phyloP scores from a whole-genome alignment of 1,140 invertebrate species.

The Pissodes strobi region DNA sequence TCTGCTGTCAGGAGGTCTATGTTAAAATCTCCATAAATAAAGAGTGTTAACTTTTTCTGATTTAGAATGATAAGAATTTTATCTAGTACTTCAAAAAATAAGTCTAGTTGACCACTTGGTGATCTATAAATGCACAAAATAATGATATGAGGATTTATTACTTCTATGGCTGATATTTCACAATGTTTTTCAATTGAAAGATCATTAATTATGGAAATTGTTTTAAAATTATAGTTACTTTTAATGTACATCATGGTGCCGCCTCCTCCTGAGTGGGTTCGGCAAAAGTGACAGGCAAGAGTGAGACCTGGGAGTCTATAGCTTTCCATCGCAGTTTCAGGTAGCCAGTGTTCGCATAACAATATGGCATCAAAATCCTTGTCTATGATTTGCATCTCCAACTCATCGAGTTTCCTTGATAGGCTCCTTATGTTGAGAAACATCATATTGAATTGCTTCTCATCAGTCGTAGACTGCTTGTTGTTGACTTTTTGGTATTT shows the following conservation, averaged over 20 bases:
- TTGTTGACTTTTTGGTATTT: neutral
- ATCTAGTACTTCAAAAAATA: neutral
- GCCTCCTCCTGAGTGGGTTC: neutral
- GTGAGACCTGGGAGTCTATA: neutral
- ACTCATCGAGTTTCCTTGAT: neutral
- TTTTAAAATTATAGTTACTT: too few relatives aligned
- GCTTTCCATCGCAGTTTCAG: slow-evolving; percentile 1
- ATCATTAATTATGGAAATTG: neutral
- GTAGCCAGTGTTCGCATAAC: slow-evolving; percentile 5
- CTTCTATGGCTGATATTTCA: neutral
- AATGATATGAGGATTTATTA: neutral
- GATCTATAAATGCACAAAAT: slow-evolving; percentile 4
- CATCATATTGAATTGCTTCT: too few relatives aligned
- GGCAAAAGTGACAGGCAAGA: neutral
- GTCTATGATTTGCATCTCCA: neutral
- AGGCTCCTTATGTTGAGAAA: too few relatives aligned
- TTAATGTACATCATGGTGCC: neutral
- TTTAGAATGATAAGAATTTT: neutral
- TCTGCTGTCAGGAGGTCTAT: neutral
- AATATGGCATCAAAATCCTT: neutral
- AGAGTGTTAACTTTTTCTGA: too few relatives aligned
- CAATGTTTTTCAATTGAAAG: neutral
- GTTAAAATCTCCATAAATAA: slow-evolving; percentile 2
- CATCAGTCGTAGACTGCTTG: too few relatives aligned
- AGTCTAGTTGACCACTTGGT: neutral